Evolutionary conservation across 2,888 invertebrate genomes (phyloP), one percentile per base, ranked within the genome.

Genomic region (Melanostoma scalare): DNA sequence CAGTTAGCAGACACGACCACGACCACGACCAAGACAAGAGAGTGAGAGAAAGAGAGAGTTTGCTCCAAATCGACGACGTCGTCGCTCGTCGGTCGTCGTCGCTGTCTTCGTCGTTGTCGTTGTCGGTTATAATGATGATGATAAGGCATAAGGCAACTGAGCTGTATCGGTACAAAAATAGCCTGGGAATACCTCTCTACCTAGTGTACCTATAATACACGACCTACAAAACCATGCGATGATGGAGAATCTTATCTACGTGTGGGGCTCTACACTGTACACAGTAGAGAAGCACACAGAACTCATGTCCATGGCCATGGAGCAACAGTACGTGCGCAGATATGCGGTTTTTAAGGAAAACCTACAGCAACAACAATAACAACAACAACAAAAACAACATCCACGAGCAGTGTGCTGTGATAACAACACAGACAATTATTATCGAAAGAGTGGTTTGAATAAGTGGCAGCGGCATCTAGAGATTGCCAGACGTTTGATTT

Each of bases 261-360:
- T 20, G 20, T 58, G 48, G 44, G 48, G 46, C 48, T 61, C 38
- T 46, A 42, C 10, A 20, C 42, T 42, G 48, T 35, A 10, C 42
- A 10, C 60, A 52, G 38, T 35, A 4, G 36, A 9, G 46, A 36
- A 48, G 46, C 48, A 50, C 35, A 42, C 40, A 48, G 46, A 63
- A 50, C 35, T 48, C 40, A 65, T 73, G 63, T 53, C 55, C 71
- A 58, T 42, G 42, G 71, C 8, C 71, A 40, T 72, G 67, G 84
- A 84, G 79, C 84, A 84, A 84, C 84, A 84, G 84, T 79, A 78
- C 74, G 79, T 73, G 84, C 79, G 84, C 79, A 79, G 74, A 84
- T 55, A 58, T 84, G 65, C 71, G 79, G 65, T 84, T 74, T 79
- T 42, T 38, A 53, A 36, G 71, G 42, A 61, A 63, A 65, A 75